Evolutionary conservation across 2,113 vertebrate species (phyloP).

Genomic region (Mormyrus lacerda): DNA sequence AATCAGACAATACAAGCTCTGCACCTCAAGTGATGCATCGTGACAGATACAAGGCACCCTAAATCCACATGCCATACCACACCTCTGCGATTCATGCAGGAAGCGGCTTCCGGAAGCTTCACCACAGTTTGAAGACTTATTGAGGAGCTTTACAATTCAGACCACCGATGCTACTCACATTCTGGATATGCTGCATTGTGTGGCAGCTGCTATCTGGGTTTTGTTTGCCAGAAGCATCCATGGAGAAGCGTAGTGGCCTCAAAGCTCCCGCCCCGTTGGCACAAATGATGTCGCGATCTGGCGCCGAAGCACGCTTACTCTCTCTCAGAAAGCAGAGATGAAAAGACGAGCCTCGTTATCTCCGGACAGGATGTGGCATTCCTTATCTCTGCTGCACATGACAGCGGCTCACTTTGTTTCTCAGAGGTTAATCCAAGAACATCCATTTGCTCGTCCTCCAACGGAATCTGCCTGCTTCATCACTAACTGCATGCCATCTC

Average conservation of each 20-base stretch:
- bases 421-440: slow-evolving; percentile 48
- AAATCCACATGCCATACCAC: not conserved
- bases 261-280: not conserved
- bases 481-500: slow-evolving; percentile 32
- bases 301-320: not conserved
- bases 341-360: slow-evolving; percentile 4
- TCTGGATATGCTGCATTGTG: not conserved
- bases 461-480: slow-evolving; percentile 42
- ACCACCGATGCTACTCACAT: not conserved
- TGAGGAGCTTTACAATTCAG: not conserved
- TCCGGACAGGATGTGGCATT: not conserved
- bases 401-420: slow-evolving; percentile 2
- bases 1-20: not conserved
- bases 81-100: not conserved
- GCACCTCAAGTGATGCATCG: not conserved
- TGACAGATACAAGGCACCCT: not conserved
- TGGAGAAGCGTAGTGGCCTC: not conserved
- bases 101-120: not conserved
- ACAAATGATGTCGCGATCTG: not conserved
- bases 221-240: not conserved
- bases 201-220: not conserved
- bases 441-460: slow-evolving; percentile 50
- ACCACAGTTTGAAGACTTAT: not conserved
- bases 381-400: not conserved
- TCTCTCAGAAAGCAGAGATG: not conserved